Base-by-base conservation (phyloP, 2,797 vertebrate genomes). In the Micromesistius poutassou region DNA sequence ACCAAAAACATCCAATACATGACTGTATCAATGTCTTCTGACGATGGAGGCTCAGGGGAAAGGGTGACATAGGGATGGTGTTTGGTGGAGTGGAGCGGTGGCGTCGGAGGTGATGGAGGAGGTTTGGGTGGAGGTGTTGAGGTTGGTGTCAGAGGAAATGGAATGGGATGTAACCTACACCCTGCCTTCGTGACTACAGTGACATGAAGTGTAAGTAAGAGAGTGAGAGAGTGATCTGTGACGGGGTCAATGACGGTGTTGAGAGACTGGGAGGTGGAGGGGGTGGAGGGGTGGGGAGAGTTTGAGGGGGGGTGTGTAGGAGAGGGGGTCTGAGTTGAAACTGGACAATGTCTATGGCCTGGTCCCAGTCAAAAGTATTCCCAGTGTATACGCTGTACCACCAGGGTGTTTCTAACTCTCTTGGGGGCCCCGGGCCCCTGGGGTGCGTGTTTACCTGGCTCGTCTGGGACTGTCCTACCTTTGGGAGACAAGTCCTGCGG, bases 401-500 rank as follows among this genome's bases (percentile, higher is more conserved):
- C 25, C 16, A 71, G 30, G 9, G 68, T 30, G 70, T 16, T 31
- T 71, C 8, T 22, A 71, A 31, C 31, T 73, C 72, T 30, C 25
- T 16, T 0, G 0, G 75, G 55, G 36, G 28, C 76, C 83, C 81
- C 73, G 55, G 70, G 71, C 66, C 30, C 68, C 77, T 80, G 79
- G 79, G 82, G 35, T 75, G 77, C 66, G 80, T 35, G 76, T 84
- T 89, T 86, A 89, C 85, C 83, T 89, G 78, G 50, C 82, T 77
- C 25, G 40, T 62, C 35, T 82, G 77, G 71, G 77, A 74, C 62
- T 72, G 42, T 81, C 96, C 76, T 97, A 99, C 98, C 97, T 98
- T 97, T 96, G 78, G 95, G 87, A 16, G 95, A 93, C 10, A 96
- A 91, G 35, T 94, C 91, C 85, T 94, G 95, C n/a, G 95, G 93